These are phyloP conservation scores for Acronicta aceris DNA, from an alignment of 2,888 invertebrate genomes.

Conservation along the genomic window DNA sequence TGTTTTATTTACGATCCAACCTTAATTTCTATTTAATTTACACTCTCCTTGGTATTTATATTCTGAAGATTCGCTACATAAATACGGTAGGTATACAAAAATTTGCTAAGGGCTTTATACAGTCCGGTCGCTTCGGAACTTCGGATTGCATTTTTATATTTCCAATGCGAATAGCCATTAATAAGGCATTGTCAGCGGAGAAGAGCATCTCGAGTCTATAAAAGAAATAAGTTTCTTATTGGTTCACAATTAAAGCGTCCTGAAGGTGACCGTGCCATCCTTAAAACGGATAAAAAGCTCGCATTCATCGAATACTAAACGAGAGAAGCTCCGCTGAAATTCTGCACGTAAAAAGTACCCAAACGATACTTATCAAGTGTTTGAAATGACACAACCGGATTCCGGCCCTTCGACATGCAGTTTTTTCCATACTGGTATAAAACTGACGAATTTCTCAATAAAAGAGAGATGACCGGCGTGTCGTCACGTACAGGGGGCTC, in stretches of 20 bases:
- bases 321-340: slow-evolving; percentile 84
- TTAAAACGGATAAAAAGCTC: slow-evolving; percentile 76
- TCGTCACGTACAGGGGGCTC: slow-evolving; percentile 84
- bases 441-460: slow-evolving; percentile 90
- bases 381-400: slow-evolving; percentile 89
- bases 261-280: slow-evolving; percentile 87
- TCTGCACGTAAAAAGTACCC: slow-evolving; percentile 80
- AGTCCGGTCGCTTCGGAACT: slow-evolving; percentile 29
- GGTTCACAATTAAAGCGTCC: slow-evolving; percentile 83
- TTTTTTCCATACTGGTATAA: slow-evolving; percentile 81
- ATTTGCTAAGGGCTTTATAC: slow-evolving; percentile 43
- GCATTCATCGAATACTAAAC: slow-evolving; percentile 84
- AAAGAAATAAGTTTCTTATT: slow-evolving; percentile 81
- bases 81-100: slow-evolving; percentile 16
- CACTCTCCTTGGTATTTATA: slow-evolving; percentile 30
- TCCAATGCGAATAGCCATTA: slow-evolving; percentile 68
- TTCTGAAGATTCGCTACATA: slow-evolving; percentile 13
- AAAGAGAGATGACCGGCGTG: slow-evolving; percentile 86
- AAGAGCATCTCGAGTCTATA: slow-evolving; percentile 64
- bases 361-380: slow-evolving; percentile 89
- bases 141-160: slow-evolving; percentile 51
- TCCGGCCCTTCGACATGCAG: slow-evolving; percentile 78
- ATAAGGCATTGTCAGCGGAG: slow-evolving; percentile 73
- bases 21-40: slow-evolving; percentile 39
- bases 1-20: slow-evolving; percentile 30